phyloP scores from a whole-genome alignment of 2,113 vertebrate species.

The Ceratotherium simum region DNA sequence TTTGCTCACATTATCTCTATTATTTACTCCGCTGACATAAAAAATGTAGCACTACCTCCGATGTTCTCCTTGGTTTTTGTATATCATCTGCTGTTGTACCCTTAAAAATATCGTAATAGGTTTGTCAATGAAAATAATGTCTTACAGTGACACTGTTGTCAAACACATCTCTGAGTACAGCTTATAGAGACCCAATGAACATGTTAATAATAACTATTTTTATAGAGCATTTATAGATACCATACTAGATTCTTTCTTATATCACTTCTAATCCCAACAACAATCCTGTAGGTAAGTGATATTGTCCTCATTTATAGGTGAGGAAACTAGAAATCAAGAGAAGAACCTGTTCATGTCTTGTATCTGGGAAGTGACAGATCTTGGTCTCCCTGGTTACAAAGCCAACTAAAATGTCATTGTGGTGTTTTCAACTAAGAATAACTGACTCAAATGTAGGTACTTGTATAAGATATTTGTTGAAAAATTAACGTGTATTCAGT shows the following conservation, averaged over 20 bases:
- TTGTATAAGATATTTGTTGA: slow-evolving; percentile 45
- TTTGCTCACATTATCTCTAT: background rate
- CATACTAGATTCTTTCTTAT: background rate
- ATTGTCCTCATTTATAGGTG: background rate
- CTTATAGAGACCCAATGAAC: background rate
- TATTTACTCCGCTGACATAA: background rate
- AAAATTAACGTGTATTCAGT: background rate
- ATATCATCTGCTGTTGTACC: background rate
- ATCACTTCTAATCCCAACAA: background rate
- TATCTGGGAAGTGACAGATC: background rate
- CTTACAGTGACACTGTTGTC: background rate
- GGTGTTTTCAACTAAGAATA: background rate
- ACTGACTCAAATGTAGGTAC: background rate
- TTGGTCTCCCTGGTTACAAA: background rate
- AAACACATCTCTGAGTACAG: background rate
- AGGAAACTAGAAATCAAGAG: background rate
- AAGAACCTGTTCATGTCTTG: background rate
- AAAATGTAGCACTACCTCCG: background rate
- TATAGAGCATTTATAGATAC: background rate
- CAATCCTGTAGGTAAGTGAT: background rate
- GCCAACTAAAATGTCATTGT: background rate
- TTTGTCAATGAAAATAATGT: slow-evolving; percentile 37
- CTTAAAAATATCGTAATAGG: background rate
- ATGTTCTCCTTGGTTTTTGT: background rate
- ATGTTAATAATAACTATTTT: background rate